Conservation (phyloP, 2,797 vertebrate genomes). For the Heteromormyrus szaboi region DNA sequence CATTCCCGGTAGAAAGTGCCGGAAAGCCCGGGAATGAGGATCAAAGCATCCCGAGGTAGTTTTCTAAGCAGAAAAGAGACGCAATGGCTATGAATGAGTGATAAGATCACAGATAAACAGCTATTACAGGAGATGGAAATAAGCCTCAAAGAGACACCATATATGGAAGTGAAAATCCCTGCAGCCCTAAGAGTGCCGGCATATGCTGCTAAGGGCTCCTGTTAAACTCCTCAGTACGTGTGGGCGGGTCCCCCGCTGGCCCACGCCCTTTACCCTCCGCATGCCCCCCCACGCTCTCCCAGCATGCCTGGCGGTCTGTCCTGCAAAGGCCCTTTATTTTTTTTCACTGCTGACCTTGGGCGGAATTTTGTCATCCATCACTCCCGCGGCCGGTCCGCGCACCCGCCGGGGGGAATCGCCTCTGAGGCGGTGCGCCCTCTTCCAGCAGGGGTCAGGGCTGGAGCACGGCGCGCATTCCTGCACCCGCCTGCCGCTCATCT, state of each 20-base stretch:
- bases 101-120: background rate
- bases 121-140: background rate
- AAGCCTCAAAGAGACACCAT: background rate
- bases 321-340: background rate
- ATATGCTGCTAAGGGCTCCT: background rate
- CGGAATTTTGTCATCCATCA: background rate
- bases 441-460: background rate
- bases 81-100: background rate
- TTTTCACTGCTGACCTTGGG: background rate
- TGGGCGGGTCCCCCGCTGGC: background rate
- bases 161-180: background rate
- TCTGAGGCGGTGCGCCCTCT: background rate
- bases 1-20: background rate
- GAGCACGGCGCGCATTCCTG: background rate
- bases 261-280: background rate
- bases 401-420: background rate
- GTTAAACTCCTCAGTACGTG: background rate
- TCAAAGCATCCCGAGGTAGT: background rate
- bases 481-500: conserved; percentile 28
- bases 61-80: background rate
- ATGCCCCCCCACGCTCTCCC: background rate
- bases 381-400: no score
- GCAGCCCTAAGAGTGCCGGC: background rate
- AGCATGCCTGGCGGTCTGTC: background rate
- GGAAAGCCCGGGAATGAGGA: background rate